Evolutionary conservation across 2,113 vertebrate genomes (phyloP).

Genomic region (Phocoena phocoena): DNA sequence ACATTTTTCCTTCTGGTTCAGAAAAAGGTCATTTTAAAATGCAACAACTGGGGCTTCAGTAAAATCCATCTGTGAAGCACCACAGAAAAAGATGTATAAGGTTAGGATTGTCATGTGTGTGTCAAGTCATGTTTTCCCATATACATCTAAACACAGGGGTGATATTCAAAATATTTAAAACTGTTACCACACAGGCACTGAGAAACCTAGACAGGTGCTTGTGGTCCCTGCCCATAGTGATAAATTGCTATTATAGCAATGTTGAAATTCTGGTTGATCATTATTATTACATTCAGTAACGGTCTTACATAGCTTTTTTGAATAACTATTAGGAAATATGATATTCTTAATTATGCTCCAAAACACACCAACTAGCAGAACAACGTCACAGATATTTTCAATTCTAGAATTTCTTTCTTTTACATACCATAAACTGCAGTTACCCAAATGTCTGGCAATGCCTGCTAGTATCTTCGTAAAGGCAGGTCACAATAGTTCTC

Average conservation of each 20-base stretch:
- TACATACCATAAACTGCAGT: not conserved
- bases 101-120: not conserved
- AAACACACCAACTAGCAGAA: not conserved
- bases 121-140: not conserved
- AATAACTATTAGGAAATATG: not conserved
- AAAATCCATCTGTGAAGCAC: slow-evolving; percentile 26
- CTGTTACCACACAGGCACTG: not conserved
- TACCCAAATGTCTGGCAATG: not conserved
- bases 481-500: not conserved
- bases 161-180: slow-evolving; percentile 2
- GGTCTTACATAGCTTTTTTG: not conserved
- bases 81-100: not conserved
- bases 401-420: not conserved
- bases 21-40: slow-evolving; percentile 33
- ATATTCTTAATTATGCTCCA: not conserved
- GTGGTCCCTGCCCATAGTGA: not conserved
- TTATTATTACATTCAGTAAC: not conserved
- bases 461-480: not conserved
- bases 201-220: not conserved
- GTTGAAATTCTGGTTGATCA: not conserved
- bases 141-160: not conserved
- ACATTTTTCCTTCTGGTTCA: slow-evolving; percentile 23
- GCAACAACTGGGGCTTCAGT: not conserved
- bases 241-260: not conserved
- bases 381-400: not conserved